Evolutionary conservation across 2,888 invertebrate species (phyloP), one percentile per base, ranked within the genome.

Genomic region (Platycheirus albimanus): DNA sequence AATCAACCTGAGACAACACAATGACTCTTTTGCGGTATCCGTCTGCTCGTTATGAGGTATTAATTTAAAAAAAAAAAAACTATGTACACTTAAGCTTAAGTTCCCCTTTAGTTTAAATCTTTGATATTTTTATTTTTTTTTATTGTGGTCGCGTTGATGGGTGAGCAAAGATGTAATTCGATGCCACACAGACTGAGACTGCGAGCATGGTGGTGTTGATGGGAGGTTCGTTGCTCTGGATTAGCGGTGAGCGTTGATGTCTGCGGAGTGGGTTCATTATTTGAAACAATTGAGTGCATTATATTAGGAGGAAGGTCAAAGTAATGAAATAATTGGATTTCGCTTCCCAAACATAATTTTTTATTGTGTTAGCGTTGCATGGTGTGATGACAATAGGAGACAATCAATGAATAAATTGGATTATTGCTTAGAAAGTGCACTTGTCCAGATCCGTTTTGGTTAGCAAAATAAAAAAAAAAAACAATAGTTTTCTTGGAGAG

Each of bases 221-320:
- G 58, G 6, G 58, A 24, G 63, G 76, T 76, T 76, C 76, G 69
- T 56, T 79, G 79, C 28, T 74, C 77, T 58, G 41, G 36, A 49
- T 56, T 33, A 36, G 66, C 51, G 38, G 38, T 56, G 43, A 56
- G 15, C 19, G 49, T 15, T 20, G 74, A 47, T 52, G 71, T 67
- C 63, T 61, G n/a, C n/a, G n/a, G n/a, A 17, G 38, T 43, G 41
- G 30, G 67, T 52, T 74, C 64, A 69, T 56, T 56, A 67, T 61
- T 74, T 69, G 54, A 63, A 67, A 69, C 78, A 79, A 79, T 79
- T 67, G 67, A 74, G 47, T 58, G 64, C 77, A 66, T 66, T 71
- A 51, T 66, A 64, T 72, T 66, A 71, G 66, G 58, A 43, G 51
- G 66, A 78, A 72, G 78, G 78, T 61, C 78, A 71, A 58, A 56